phyloP scores from a whole-genome alignment of 1,140 invertebrate genomes.

The Idris sp. region DNA sequence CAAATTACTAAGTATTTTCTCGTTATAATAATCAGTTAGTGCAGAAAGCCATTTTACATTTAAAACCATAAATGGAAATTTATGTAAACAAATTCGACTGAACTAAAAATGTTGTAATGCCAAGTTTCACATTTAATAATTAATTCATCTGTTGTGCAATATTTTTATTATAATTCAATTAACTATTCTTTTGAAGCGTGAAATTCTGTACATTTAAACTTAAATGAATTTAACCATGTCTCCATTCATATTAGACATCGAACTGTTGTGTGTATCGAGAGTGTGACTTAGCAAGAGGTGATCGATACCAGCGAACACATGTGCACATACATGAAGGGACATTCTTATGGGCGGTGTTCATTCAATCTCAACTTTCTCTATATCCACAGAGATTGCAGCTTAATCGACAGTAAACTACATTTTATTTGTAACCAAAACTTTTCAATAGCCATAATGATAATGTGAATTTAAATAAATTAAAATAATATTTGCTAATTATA shows the following conservation, averaged over 20 bases:
- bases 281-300: constrained; percentile 38
- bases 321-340: constrained; percentile 47
- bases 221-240: constrained; percentile 48
- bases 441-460: constrained; percentile 34
- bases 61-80: too few species aligned
- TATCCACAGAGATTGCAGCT: constrained; percentile 43
- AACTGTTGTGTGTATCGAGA: constrained; percentile 27
- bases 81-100: too few species aligned
- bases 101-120: too few species aligned
- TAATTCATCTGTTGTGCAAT: too few species aligned
- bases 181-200: too few species aligned
- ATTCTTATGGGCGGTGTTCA: constrained; percentile 57
- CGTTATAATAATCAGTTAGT: neutral
- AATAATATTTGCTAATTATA: too few species aligned
- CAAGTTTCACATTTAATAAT: constrained; percentile 2
- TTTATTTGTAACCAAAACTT: constrained; percentile 51
- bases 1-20: constrained; percentile 1
- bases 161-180: constrained; percentile 18
- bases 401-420: constrained; percentile 55
- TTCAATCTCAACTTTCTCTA: constrained; percentile 58
- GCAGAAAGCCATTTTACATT: neutral
- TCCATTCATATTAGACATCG: constrained; percentile 47
- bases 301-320: constrained; percentile 53
- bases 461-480: too few species aligned
- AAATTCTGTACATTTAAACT: constrained; percentile 14